Percentiles rank a stretch among this genome's conserved stretches.
These are phyloP conservation scores for Xenopus borealis DNA, from an alignment of 2,113 vertebrate species.

Conservation along the genomic window DNA sequence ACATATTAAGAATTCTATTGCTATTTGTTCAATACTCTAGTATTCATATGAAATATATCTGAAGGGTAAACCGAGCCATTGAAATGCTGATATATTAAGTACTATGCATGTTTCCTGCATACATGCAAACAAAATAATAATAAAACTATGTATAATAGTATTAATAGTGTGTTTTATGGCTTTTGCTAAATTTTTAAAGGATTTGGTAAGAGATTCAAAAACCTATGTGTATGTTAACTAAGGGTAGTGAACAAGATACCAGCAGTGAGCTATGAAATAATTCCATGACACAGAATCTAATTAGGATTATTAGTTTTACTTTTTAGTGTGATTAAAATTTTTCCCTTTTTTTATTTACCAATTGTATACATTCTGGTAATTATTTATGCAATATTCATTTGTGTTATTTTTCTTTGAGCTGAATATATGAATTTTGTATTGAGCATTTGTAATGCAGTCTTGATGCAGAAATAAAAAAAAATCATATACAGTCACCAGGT, in stretches of 20 bases:
- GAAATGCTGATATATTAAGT: too few relatives aligned
- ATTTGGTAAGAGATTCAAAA: too few relatives aligned
- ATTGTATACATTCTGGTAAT: slow-evolving; percentile 1
- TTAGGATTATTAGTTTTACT: background rate
- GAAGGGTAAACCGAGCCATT: background rate
- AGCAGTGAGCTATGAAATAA: slow-evolving; percentile 3
- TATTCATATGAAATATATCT: background rate
- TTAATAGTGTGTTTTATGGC: too few relatives aligned
- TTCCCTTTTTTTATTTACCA: background rate
- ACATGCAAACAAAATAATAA: too few relatives aligned
- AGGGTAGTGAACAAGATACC: background rate
- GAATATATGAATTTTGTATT: background rate
- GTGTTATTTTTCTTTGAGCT: background rate
- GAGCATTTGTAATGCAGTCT: background rate
- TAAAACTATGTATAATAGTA: too few relatives aligned
- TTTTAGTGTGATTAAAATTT: background rate
- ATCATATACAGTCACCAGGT: background rate
- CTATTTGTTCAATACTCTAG: slow-evolving; percentile 4
- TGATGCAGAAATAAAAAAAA: background rate
- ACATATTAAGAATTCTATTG: background rate
- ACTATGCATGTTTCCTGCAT: too few relatives aligned
- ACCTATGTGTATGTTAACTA: too few relatives aligned
- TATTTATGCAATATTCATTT: background rate
- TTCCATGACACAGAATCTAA: background rate
- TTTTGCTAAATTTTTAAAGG: too few relatives aligned